phyloP scores from a whole-genome alignment of 2,888 invertebrate species.

The Epistrophe eligans region DNA sequence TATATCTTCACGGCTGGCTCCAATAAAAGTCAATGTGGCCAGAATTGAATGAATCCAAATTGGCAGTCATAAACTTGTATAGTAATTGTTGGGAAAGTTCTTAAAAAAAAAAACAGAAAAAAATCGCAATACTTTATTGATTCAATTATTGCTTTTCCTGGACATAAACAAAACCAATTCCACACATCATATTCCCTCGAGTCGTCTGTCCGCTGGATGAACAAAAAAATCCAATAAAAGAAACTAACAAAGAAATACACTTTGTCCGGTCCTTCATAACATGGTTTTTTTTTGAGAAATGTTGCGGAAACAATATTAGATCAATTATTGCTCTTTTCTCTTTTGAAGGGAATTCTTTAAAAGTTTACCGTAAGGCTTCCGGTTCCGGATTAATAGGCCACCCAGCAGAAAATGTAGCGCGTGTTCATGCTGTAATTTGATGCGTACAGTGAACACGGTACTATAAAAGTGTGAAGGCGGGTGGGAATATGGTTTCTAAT shows the following conservation, averaged over 20 bases:
- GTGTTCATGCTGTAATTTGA: constrained; percentile 58
- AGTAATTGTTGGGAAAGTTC: constrained; percentile 37
- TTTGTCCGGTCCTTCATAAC: constrained; percentile 10
- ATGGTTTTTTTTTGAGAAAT: constrained; percentile 18
- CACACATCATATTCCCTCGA: constrained; percentile 35
- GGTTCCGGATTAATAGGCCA: constrained; percentile 49
- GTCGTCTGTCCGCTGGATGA: not conserved
- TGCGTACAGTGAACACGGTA: constrained; percentile 39
- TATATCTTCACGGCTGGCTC: not conserved
- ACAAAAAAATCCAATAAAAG: constrained; percentile 17
- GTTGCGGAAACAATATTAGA: constrained; percentile 62
- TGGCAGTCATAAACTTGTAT: constrained; percentile 29
- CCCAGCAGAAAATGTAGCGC: constrained; percentile 36
- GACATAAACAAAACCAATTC: constrained; percentile 49
- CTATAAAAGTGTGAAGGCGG: constrained; percentile 7
- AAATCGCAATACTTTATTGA: constrained; percentile 41
- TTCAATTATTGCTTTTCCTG: constrained; percentile 40
- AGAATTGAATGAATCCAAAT: constrained; percentile 38
- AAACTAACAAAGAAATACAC: constrained; percentile 31
- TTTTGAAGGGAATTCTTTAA: constrained; percentile 35
- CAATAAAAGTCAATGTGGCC: constrained; percentile 36
- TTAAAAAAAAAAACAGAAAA: constrained; percentile 19
- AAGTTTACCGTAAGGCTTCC: constrained; percentile 59
- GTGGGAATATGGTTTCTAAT: constrained; percentile 63
- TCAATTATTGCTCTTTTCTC: constrained; percentile 64